phyloP scores from a whole-genome alignment of 2,888 invertebrate species.

The Drosophila yooni region DNA sequence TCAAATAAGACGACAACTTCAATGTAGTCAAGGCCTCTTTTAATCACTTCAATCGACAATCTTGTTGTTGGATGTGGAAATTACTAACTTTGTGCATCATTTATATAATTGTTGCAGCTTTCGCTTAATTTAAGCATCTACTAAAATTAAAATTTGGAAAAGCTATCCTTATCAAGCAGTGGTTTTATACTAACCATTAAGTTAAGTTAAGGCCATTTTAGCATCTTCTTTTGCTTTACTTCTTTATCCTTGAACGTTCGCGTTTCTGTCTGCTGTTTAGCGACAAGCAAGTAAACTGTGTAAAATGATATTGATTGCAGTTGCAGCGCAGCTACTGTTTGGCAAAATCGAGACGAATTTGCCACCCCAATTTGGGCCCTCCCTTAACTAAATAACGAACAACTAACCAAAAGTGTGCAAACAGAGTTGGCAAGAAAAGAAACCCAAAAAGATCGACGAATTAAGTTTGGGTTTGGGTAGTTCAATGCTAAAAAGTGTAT shows the following conservation, averaged over 20 bases:
- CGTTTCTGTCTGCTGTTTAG: constrained; percentile 24
- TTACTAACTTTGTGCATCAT: background rate
- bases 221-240: background rate
- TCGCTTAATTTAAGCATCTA: background rate
- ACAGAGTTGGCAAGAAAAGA: background rate
- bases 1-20: background rate
- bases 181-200: background rate
- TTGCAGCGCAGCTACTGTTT: constrained; percentile 22
- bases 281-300: constrained; percentile 36
- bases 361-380: constrained; percentile 20
- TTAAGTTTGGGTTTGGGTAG: background rate
- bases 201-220: background rate
- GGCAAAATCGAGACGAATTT: constrained; percentile 6
- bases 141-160: background rate
- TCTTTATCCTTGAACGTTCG: background rate
- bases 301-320: constrained; percentile 41
- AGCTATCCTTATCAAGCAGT: background rate
- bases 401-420: background rate
- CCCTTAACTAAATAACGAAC: background rate
- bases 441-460: background rate
- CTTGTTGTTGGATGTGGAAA: background rate
- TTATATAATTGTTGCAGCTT: background rate
- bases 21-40: background rate
- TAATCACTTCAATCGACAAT: background rate
- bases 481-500: background rate